phyloP scores from a whole-genome alignment of 1,140 invertebrate genomes.

The Lucilia sericata region DNA sequence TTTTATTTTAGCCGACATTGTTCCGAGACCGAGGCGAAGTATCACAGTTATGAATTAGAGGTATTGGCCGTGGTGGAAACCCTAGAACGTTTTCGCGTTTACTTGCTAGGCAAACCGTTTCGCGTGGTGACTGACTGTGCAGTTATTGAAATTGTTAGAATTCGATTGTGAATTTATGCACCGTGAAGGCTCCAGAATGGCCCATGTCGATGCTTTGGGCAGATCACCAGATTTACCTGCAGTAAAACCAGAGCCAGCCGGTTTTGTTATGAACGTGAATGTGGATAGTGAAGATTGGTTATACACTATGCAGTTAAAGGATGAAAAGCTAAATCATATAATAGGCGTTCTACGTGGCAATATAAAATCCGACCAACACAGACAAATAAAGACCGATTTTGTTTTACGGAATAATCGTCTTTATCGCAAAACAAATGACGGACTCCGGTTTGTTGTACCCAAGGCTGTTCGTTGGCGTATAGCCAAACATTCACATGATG shows the following conservation, averaged over 20 bases:
- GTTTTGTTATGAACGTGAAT: neutral
- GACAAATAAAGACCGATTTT: neutral
- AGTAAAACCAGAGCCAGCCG: neutral
- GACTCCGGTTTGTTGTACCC: neutral
- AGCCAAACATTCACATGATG: slow-evolving; percentile 36
- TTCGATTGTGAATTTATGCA: slow-evolving; percentile 20
- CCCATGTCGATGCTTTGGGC: slow-evolving; percentile 33
- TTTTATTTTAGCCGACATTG: neutral
- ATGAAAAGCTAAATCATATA: neutral
- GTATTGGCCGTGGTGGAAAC: slow-evolving; percentile 26
- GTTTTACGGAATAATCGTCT: slow-evolving; percentile 7
- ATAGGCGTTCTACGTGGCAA: neutral
- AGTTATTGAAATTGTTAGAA: neutral
- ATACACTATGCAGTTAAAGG: slow-evolving; percentile 24
- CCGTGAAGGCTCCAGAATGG: neutral
- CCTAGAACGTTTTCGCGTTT: slow-evolving; percentile 10
- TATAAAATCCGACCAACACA: neutral
- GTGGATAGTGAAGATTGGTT: slow-evolving; percentile 15
- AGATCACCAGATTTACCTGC: neutral
- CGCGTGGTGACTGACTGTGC: slow-evolving; percentile 22
- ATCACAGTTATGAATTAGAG: neutral
- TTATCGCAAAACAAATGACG: neutral
- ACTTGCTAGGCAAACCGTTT: slow-evolving; percentile 23
- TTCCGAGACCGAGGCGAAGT: neutral
- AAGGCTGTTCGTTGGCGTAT: too few species aligned